These are phyloP conservation scores for Rhinophrynus dorsalis DNA, from an alignment of 2,797 vertebrate genomes.

Conservation along the genomic window DNA sequence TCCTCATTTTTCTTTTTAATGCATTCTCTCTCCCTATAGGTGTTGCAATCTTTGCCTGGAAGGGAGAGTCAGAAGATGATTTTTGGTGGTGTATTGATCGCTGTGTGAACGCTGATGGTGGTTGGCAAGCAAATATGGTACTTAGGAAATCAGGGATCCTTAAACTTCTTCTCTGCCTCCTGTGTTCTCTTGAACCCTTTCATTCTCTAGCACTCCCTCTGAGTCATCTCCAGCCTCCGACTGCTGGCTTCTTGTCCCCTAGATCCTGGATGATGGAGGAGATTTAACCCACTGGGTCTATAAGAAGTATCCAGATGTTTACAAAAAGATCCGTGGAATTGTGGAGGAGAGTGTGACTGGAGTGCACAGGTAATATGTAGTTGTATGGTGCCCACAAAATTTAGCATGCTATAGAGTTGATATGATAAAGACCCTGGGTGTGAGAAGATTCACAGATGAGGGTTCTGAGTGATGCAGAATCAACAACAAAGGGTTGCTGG, in stretches of 20 bases:
- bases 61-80: conserved; percentile 96
- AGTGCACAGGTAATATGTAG: conserved; percentile 92
- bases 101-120: conserved; percentile 87
- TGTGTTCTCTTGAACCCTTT: conserved; percentile 1
- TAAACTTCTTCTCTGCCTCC: conserved; percentile 8
- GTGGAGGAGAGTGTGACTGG: conserved; percentile 98
- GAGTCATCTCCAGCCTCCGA: not conserved
- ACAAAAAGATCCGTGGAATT: conserved; percentile 94
- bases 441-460: not conserved
- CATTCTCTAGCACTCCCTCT: not conserved
- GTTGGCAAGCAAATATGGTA: conserved; percentile 98
- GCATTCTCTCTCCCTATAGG: conserved; percentile 70
- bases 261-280: conserved; percentile 97
- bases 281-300: conserved; percentile 99
- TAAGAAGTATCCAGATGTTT: conserved; percentile 95
- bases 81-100: conserved; percentile 99
- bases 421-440: too few species aligned
- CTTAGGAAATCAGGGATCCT: conserved; percentile 39
- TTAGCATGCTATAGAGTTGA: too few species aligned
- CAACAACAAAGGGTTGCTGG: too few species aligned
- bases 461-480: not conserved
- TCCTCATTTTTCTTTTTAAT: not conserved
- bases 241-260: conserved; percentile 56
- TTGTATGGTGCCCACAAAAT: too few species aligned
- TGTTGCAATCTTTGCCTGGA: conserved; percentile 96